phyloP scores from a whole-genome alignment of 2,797 vertebrate species.

The Mus caroli region DNA sequence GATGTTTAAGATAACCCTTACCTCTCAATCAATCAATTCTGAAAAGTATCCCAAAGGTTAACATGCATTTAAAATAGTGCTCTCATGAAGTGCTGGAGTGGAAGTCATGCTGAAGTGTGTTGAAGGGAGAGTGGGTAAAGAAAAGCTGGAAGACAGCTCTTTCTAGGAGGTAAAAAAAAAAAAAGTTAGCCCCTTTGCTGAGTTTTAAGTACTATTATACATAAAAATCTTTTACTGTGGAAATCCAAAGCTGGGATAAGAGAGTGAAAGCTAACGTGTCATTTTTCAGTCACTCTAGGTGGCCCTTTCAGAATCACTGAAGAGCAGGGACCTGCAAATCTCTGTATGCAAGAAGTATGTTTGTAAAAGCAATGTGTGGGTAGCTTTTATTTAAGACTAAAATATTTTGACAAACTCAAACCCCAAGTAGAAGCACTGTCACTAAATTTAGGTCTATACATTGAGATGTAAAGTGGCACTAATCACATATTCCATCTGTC shows the following conservation, averaged over 20 bases:
- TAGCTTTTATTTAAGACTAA: conserved; percentile 75
- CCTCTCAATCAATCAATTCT: conserved; percentile 36
- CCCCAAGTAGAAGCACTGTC: conserved; percentile 59
- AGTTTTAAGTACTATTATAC: conserved; percentile 40
- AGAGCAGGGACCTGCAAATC: conserved; percentile 21
- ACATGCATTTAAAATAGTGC: conserved; percentile 13
- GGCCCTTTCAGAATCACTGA: conserved; percentile 33
- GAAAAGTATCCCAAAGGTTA: conserved; percentile 39
- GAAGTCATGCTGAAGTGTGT: neutral
- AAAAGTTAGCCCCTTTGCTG: neutral
- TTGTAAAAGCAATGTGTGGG: conserved; percentile 48
- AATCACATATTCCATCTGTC: conserved; percentile 74
- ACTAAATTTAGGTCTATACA: conserved; percentile 77
- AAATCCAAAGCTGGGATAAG: conserved; percentile 15
- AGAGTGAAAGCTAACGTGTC: conserved; percentile 54
- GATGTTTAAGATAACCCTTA: neutral
- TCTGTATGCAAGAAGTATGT: conserved; percentile 49
- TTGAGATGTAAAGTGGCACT: conserved; percentile 68
- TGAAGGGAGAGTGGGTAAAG: neutral
- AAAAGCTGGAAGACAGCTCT: neutral
- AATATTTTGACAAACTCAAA: conserved; percentile 80
- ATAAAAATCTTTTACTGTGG: conserved; percentile 39
- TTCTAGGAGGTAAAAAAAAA: conserved; percentile 36
- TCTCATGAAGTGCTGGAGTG: neutral
- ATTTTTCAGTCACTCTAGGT: conserved; percentile 42